These are phyloP conservation scores for Ctenomys sociabilis DNA, from an alignment of 2,113 vertebrate species.

Conservation along the genomic window DNA sequence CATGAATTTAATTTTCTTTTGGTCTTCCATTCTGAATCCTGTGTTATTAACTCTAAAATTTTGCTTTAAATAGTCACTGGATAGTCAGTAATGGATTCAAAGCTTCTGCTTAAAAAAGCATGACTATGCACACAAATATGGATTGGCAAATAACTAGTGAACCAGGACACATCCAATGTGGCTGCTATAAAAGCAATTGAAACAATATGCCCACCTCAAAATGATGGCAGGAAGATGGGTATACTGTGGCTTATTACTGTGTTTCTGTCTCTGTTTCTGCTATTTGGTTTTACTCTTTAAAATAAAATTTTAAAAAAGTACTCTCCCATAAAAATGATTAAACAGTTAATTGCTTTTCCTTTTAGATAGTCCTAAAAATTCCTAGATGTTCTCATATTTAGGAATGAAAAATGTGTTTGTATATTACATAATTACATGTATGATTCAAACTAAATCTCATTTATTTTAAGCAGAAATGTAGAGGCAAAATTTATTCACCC, in stretches of 20 bases:
- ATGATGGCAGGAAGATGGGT: not conserved
- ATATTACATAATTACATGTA: not conserved
- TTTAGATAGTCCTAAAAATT: not conserved
- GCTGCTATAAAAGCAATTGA: not conserved
- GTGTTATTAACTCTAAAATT: conserved; percentile 40
- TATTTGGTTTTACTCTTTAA: too few species aligned
- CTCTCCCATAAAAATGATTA: not conserved
- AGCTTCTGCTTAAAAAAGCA: not conserved
- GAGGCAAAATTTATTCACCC: not conserved
- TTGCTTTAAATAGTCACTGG: conserved; percentile 34
- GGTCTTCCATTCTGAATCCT: conserved; percentile 42
- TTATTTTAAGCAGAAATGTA: conserved; percentile 36
- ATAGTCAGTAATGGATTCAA: not conserved
- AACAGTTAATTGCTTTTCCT: not conserved
- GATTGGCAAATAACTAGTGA: not conserved
- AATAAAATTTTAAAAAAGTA: not conserved
- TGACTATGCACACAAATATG: not conserved
- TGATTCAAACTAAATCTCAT: conserved; percentile 8
- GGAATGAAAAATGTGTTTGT: not conserved
- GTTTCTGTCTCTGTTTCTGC: too few species aligned
- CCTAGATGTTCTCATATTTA: not conserved
- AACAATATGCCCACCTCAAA: not conserved
- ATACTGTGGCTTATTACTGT: not conserved
- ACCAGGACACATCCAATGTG: not conserved
- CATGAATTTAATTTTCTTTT: conserved; percentile 51